phyloP scores from a whole-genome alignment of 2,113 vertebrate species.

The Crotalus viridis region DNA sequence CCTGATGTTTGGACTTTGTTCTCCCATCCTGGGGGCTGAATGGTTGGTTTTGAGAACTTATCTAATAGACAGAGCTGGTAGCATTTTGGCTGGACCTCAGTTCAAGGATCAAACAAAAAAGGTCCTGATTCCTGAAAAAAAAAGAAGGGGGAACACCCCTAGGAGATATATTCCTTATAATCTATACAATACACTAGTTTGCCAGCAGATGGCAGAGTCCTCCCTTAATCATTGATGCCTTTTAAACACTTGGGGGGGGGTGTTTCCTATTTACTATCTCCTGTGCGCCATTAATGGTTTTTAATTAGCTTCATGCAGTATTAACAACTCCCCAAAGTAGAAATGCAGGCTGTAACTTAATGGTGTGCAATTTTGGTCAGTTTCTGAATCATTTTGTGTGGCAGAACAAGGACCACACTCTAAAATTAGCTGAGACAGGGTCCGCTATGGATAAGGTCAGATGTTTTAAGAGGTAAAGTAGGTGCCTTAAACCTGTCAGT shows the following conservation, averaged over 20 bases:
- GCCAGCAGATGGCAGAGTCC: constrained; percentile 60
- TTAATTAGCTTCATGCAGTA: not conserved
- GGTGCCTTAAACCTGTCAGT: not conserved
- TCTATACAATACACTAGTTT: accelerated
- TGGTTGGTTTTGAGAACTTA: not conserved
- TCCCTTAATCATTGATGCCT: not conserved
- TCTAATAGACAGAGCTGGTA: not conserved
- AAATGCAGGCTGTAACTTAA: not conserved
- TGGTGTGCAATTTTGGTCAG: not conserved
- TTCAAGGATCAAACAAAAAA: not conserved
- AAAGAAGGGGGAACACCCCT: not conserved
- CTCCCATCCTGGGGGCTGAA: not conserved
- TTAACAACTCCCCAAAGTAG: no score
- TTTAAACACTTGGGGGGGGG: not conserved
- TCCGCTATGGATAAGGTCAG: not conserved
- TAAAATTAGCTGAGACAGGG: not conserved
- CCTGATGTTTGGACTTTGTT: not conserved
- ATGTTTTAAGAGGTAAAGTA: not conserved
- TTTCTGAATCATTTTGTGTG: not conserved
- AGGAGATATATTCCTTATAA: not conserved
- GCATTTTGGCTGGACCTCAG: not conserved
- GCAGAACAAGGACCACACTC: not conserved
- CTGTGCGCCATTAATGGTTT: not conserved
- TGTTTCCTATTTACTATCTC: not conserved
- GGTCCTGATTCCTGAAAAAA: not conserved